phyloP scores from a whole-genome alignment of 37 sponge, comb jelly and placozoan species.

The Ephydatia muelleri region DNA sequence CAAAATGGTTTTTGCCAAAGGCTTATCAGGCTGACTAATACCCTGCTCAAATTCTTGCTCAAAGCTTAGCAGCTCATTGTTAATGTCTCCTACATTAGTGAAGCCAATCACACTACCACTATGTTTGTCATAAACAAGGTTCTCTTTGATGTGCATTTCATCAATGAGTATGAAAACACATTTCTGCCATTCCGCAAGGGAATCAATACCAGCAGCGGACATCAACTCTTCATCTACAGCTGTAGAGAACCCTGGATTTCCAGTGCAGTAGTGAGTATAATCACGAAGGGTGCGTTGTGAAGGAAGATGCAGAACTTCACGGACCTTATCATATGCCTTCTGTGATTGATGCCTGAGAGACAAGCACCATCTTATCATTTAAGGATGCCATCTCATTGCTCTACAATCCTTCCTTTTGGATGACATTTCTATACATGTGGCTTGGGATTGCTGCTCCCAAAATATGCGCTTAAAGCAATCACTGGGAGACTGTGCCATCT shows the following conservation, averaged over 20 bases:
- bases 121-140: constrained; percentile 46
- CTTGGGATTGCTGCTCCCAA: constrained; percentile 38
- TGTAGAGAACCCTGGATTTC: constrained; percentile 26
- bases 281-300: constrained; percentile 56
- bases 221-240: constrained; percentile 33
- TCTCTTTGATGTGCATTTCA: constrained; percentile 41
- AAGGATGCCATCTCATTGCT: constrained; percentile 42
- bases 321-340: constrained; percentile 33
- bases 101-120: constrained; percentile 12
- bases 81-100: neutral
- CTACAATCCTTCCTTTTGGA: constrained; percentile 3
- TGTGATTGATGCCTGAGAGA: constrained; percentile 34
- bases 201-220: neutral
- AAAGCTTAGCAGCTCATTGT: neutral
- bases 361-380: constrained; percentile 52
- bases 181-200: constrained; percentile 26
- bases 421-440: neutral
- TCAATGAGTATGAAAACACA: constrained; percentile 35
- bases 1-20: constrained; percentile 34
- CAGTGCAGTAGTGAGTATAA: constrained; percentile 28
- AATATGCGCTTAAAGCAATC: constrained; percentile 33
- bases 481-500: neutral
- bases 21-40: neutral
- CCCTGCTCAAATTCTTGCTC: neutral
- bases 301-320: constrained; percentile 25